Base-by-base conservation (phyloP, 2,797 vertebrate species). In the Hoplostethus atlanticus region DNA sequence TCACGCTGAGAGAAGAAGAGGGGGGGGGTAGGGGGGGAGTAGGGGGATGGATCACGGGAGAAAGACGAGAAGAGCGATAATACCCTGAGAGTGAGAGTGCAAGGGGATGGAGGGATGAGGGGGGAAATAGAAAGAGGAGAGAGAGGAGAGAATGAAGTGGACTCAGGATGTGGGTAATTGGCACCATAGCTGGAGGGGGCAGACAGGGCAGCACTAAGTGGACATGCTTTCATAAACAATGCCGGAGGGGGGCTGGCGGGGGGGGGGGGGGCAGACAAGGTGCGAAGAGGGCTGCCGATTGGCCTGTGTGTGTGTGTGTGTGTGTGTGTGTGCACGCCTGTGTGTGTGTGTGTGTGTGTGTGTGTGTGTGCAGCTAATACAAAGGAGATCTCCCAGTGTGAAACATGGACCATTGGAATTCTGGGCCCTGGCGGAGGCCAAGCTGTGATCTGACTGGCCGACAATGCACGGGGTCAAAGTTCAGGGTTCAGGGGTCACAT, bases 151-250 rank as follows among this genome's bases (percentile, higher is more conserved):
- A 76, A 48, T 73, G 67, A 77, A 84, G 85, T 87, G 84, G 81
- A 87, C 84, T 90, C 87, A 90, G 88, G 90, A 91, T 89, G 92
- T 91, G 85, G 86, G 85, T 91, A 90, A 91, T 92, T 81, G 70
- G 87, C 82, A 89, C 87, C 80, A 63, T 83, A 61, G 88, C 77
- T 68, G 79, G 74, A 75, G 76, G 67, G 67, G 81, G 86, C 88
- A 88, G 89, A 90, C 77, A 61, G 85, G 82, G 75, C 77, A 79
- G 86, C 76, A 66, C 86, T 91, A 91, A 93, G 87, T 91, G 91
- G 90, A 92, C 87, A 72, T 89, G 89, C 86, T 90, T 88, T 88
- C 78, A 86, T 92, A 90, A 93, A 92, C 89, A 92, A 91, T 88
- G 87, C 83, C 84, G 65, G 84, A 83, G 77, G 87, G 88, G 80